These are phyloP conservation scores for Fopius arisanus DNA, from an alignment of 1,140 invertebrate genomes.

Conservation along the genomic window DNA sequence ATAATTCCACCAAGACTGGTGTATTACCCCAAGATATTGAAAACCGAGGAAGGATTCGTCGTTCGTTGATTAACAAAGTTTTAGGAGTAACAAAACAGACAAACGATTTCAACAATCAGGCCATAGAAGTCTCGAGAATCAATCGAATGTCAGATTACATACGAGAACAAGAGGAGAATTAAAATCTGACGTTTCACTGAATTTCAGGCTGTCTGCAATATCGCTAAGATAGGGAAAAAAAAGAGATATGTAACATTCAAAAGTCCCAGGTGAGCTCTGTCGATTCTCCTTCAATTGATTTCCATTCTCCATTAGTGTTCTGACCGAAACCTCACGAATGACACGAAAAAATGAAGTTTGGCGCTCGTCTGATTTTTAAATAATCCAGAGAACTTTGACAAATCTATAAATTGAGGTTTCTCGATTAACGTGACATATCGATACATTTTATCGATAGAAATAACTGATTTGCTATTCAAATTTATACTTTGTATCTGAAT, in stretches of 20 bases:
- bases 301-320: background rate
- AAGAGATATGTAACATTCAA: constrained; percentile 38
- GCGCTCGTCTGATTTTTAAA: constrained; percentile 1
- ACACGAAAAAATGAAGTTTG: background rate
- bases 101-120: constrained; percentile 44
- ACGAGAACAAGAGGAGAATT: constrained; percentile 34
- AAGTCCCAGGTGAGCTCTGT: constrained; percentile 56
- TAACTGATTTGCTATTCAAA: background rate
- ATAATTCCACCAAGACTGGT: constrained; percentile 32
- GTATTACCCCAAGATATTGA: constrained; percentile 1
- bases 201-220: constrained; percentile 48
- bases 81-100: constrained; percentile 22
- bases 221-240: constrained; percentile 42
- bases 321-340: background rate
- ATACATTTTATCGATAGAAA: background rate
- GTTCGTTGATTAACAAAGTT: constrained; percentile 48
- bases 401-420: background rate
- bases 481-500: background rate
- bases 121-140: constrained; percentile 42
- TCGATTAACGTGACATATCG: background rate
- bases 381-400: background rate
- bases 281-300: constrained; percentile 28
- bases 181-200: constrained; percentile 42
- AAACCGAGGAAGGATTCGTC: constrained; percentile 42
- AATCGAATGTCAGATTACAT: constrained; percentile 40